Evolutionary conservation across 2,888 invertebrate genomes (phyloP), one percentile per base, ranked within the genome.

Genomic region (Harmothoe impar): DNA sequence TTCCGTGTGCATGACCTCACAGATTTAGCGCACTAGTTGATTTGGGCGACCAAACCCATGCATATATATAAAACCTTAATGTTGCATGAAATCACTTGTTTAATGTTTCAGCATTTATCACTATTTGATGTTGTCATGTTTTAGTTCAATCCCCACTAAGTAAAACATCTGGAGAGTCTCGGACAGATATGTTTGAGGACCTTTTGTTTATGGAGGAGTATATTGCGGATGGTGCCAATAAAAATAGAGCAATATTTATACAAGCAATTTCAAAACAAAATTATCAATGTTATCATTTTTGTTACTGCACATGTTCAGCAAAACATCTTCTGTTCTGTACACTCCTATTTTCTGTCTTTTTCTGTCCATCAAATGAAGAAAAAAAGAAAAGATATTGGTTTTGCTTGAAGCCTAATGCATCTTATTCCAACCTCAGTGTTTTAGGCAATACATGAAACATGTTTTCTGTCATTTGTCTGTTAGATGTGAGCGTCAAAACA

Each of bases 61-160:
- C 72, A 7, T 12, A 15, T 72, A 5, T 72, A 29, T 29, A 29
- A 3, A n/a, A 72, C 17, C 5, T 72, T 25, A 0, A 72, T 72
- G 31, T 29, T 25, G 72, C 72, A 72, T 72, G 72, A 29, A 3
- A 3, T n/a, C 17, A 29, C 29, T 29, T 5, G 20, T 12, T 72
- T 72, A 23, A 12, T 15, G 29, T 72, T 72, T 72, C 72, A 72
- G 72, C 25, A 29, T 72, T 29, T 3, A 72, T 29, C 5, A 29
- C 5, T 29, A 72, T 29, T 72, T 29, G 29, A 72, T 72, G 72
- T 72, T 72, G 72, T 72, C 72, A n/a, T 62, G 20, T n/a, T 62
- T 20, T 17, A 3, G 62, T 62, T 62, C 7, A 62, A 62, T 62
- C 62, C 62, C 62, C 3, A 20, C 62, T 62, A 62, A 62, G n/a